phyloP scores from a whole-genome alignment of 2,113 vertebrate species.

The Mustela lutreola region DNA sequence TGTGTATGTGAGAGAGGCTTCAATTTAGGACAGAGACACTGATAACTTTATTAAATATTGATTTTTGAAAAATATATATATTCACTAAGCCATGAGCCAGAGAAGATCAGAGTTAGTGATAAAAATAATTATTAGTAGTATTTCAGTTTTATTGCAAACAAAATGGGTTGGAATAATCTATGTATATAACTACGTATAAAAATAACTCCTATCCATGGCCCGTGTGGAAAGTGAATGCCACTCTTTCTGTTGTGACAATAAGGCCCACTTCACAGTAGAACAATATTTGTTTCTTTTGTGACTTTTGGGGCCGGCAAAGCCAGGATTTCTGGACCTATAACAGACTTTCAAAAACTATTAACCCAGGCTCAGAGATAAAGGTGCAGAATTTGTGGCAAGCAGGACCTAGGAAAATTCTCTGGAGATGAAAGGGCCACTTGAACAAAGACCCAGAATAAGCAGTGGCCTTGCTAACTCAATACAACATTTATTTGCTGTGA shows the following conservation, averaged over 20 bases:
- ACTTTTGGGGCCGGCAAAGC: background rate
- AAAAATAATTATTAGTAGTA: slow-evolving; percentile 87
- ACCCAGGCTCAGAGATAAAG: slow-evolving; percentile 19
- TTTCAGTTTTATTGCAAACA: slow-evolving; percentile 85
- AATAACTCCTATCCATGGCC: slow-evolving; percentile 41
- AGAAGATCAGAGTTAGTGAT: slow-evolving; percentile 85
- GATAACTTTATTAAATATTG: slow-evolving; percentile 91
- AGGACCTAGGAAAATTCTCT: background rate
- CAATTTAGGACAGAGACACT: slow-evolving; percentile 80
- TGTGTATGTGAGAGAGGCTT: slow-evolving; percentile 10
- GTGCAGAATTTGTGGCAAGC: background rate
- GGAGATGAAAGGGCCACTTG: slow-evolving; percentile 1
- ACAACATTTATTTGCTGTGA: background rate
- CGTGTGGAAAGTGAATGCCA: background rate
- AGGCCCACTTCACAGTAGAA: slow-evolving; percentile 10
- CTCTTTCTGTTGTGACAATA: background rate
- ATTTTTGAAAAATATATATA: slow-evolving; percentile 85
- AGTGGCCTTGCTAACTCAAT: background rate
- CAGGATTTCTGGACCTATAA: slow-evolving; percentile 35
- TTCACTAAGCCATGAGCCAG: slow-evolving; percentile 84
- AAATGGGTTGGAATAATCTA: slow-evolving; percentile 82
- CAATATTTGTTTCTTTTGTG: slow-evolving; percentile 50
- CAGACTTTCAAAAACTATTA: slow-evolving; percentile 52
- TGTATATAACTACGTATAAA: slow-evolving; percentile 62
- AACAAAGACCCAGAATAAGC: background rate